Percentiles rank a stretch among this genome's conserved stretches.
Conservation (phyloP, 30 jellyfish, hydroid and myxozoan species). For the Mastigias papua region DNA sequence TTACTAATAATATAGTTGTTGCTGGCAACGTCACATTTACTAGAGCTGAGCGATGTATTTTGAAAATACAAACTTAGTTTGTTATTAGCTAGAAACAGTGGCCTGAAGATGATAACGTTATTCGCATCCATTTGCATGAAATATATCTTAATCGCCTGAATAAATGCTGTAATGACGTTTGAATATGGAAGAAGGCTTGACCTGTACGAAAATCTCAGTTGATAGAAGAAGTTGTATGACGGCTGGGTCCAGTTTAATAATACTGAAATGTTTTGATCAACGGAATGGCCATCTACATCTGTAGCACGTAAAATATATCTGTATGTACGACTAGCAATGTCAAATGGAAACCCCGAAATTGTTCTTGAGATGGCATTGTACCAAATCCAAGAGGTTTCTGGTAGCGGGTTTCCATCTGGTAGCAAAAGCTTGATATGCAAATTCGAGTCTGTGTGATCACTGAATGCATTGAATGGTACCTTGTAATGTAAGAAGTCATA, state of each 20-base stretch:
- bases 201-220: conserved; percentile 32
- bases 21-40: conserved; percentile 67
- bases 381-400: conserved; percentile 81
- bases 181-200: conserved; percentile 49
- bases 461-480: conserved; percentile 72
- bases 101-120: conserved; percentile 49
- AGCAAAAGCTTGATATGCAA: conserved; percentile 37
- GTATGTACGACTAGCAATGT: conserved; percentile 6
- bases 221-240: conserved; percentile 29
- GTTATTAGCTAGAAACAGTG: conserved; percentile 47
- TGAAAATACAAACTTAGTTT: conserved; percentile 55
- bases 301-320: conserved; percentile 61
- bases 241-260: conserved; percentile 61
- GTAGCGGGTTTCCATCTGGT: conserved; percentile 45
- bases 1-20: conserved; percentile 18
- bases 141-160: conserved; percentile 31
- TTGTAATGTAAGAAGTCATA: conserved; percentile 72
- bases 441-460: conserved; percentile 60
- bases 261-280: conserved; percentile 34
- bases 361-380: conserved; percentile 61
- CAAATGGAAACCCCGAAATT: conserved; percentile 79
- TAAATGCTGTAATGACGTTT: conserved; percentile 43
- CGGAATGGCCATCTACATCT: conserved; percentile 46
- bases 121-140: conserved; percentile 54
- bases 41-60: conserved; percentile 69